Conservation (phyloP, 2,113 vertebrate genomes). For the Erythrolamprus reginae region DNA sequence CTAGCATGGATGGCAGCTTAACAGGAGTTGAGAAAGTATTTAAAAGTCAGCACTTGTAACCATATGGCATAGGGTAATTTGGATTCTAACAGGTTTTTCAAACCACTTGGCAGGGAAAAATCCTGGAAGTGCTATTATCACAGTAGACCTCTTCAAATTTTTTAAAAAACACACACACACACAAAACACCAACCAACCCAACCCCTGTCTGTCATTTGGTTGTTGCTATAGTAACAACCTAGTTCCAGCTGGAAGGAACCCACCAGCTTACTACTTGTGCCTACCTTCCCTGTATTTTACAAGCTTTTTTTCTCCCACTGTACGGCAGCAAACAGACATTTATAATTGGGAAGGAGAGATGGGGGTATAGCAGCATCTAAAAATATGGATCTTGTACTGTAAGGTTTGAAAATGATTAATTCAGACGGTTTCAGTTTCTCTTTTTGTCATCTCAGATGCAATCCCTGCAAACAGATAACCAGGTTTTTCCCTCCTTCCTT, state of each 20-base stretch:
- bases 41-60: not conserved
- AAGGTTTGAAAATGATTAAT: not conserved
- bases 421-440: not conserved
- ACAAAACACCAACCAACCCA: not conserved
- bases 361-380: constrained; percentile 15
- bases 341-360: constrained; percentile 6
- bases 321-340: constrained; percentile 34
- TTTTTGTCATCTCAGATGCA: constrained; percentile 6
- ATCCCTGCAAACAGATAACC: not conserved
- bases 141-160: constrained; percentile 65
- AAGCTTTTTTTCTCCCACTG: constrained; percentile 47
- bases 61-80: constrained; percentile 44
- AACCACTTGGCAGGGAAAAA: constrained; percentile 53
- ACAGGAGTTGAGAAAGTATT: not conserved
- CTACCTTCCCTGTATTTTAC: constrained; percentile 39
- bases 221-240: constrained; percentile 76
- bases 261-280: constrained; percentile 53
- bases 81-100: constrained; percentile 57
- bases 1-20: not conserved
- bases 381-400: not conserved
- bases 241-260: constrained; percentile 66
- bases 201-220: constrained; percentile 72
- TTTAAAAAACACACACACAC: too few species aligned
- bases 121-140: constrained; percentile 64
- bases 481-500: constrained; percentile 1